These are phyloP conservation scores for Sapayoa aenigma DNA, from an alignment of 2,113 vertebrate species.

Conservation along the genomic window DNA sequence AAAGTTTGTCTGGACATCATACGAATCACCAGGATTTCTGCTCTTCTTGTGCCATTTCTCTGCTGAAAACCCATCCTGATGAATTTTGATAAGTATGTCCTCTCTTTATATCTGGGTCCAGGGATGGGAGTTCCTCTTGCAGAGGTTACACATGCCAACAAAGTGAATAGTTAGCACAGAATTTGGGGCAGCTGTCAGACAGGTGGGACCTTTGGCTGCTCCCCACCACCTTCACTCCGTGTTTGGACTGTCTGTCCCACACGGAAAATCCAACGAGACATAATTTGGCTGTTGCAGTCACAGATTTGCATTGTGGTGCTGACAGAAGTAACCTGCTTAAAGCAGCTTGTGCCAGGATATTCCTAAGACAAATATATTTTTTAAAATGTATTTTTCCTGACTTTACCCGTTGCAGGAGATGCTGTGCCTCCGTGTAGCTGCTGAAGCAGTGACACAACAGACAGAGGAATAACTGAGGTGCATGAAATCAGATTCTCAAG, in stretches of 20 bases:
- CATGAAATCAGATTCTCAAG: background rate
- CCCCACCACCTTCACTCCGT: background rate
- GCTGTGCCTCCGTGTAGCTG: background rate
- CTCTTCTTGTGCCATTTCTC: background rate
- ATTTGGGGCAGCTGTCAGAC: background rate
- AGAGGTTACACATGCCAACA: background rate
- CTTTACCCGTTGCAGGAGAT: background rate
- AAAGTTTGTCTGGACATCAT: background rate
- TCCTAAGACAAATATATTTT: background rate
- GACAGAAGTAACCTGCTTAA: background rate
- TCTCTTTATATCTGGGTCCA: background rate
- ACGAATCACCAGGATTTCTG: background rate
- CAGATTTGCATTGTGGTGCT: background rate
- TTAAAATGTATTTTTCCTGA: background rate
- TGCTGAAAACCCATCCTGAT: background rate
- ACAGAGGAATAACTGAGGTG: background rate
- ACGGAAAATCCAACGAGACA: background rate
- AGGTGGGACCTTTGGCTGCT: background rate
- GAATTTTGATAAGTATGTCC: background rate
- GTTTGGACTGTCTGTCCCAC: background rate
- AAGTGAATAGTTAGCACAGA: background rate
- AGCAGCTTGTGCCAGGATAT: background rate
- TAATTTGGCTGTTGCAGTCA: background rate
- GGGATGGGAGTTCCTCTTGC: background rate
- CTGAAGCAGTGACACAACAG: background rate